Percentiles rank a stretch among this genome's conserved stretches.
phyloP scores from a whole-genome alignment of 2,113 vertebrate genomes.

The Pica pica region DNA sequence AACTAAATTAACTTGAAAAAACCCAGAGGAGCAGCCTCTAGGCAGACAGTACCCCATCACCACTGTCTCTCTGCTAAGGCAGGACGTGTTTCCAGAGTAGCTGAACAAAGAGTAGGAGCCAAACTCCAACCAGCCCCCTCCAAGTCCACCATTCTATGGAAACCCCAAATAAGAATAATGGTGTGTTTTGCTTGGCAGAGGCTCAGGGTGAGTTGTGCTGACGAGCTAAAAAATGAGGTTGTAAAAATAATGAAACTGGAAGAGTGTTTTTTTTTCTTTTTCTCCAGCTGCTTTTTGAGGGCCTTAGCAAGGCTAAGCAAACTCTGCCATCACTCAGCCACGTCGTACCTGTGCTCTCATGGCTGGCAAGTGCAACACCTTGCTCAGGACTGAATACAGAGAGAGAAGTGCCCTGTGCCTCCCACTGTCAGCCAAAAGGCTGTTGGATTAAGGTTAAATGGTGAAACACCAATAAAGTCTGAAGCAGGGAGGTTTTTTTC shows the following conservation, averaged over 20 bases:
- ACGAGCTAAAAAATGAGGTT: background rate
- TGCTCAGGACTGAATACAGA: fast-evolving
- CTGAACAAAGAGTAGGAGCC: background rate
- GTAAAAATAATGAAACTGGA: background rate
- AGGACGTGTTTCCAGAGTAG: background rate
- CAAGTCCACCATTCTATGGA: background rate
- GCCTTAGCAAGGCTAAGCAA: background rate
- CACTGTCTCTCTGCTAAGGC: fast-evolving
- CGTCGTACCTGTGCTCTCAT: background rate
- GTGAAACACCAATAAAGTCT: background rate
- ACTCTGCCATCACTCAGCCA: too few species aligned
- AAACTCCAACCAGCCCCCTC: background rate
- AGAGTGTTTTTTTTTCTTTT: background rate
- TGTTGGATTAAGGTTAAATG: background rate
- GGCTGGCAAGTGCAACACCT: background rate
- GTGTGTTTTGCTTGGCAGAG: background rate
- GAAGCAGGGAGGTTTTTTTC: background rate
- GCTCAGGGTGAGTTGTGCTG: background rate
- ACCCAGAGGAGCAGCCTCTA: background rate
- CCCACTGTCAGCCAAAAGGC: background rate
- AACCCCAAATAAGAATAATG: background rate
- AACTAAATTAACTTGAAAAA: background rate
- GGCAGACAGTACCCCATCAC: background rate
- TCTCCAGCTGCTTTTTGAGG: background rate
- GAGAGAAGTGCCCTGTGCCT: background rate